A percentile compares a stretch with the other conserved stretches of the same genome.
Conservation (phyloP, 2,797 vertebrate genomes). For the Hypotaenidia okinawae region DNA sequence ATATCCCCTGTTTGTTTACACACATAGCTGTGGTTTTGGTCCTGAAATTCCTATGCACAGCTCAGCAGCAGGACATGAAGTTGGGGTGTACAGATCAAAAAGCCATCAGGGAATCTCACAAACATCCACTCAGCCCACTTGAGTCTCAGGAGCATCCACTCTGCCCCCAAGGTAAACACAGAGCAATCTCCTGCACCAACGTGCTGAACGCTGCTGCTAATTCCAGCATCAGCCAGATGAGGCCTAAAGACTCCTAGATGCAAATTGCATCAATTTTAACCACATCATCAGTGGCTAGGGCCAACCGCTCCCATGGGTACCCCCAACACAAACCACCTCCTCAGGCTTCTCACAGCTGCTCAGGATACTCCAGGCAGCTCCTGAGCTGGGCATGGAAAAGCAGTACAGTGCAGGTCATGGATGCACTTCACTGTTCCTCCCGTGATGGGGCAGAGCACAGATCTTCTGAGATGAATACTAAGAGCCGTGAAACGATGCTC, state of each 20-base stretch:
- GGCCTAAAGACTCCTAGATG: not conserved
- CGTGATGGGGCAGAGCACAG: not conserved
- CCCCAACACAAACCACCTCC: not conserved
- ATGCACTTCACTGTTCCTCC: not conserved
- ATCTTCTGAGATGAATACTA: accelerated
- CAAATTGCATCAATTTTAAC: not conserved
- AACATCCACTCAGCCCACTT: not conserved
- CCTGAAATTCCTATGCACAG: not conserved
- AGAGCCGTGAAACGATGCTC: not conserved
- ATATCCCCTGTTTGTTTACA: not conserved
- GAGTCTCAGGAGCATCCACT: not conserved
- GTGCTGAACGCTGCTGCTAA: not conserved
- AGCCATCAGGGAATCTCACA: not conserved
- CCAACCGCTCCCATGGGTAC: not conserved
- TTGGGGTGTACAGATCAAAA: not conserved
- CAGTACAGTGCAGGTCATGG: accelerated
- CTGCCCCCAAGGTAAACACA: not conserved
- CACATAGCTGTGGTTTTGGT: not conserved
- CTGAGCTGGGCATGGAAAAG: not conserved
- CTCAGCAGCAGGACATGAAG: not conserved
- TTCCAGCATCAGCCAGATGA: not conserved
- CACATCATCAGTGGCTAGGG: not conserved
- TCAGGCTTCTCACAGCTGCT: accelerated
- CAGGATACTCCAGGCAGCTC: not conserved
- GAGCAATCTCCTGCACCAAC: not conserved